These are phyloP conservation scores for Catharus minimus DNA, from an alignment of 2,113 vertebrate species.

Conservation along the genomic window DNA sequence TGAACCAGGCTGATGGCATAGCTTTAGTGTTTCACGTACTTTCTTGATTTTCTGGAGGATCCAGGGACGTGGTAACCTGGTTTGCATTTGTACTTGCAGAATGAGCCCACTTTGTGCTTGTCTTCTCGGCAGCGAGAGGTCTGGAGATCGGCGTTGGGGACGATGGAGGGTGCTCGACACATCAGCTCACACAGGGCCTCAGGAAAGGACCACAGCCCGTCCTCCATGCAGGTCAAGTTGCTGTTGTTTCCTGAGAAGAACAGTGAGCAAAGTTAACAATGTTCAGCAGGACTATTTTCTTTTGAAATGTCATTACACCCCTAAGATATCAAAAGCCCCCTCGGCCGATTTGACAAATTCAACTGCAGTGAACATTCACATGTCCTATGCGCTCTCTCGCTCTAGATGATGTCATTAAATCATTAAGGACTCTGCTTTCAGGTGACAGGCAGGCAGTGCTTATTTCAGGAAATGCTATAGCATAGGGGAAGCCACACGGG, in stretches of 20 bases:
- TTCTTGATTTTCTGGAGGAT: conserved; percentile 83
- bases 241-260: conserved; percentile 87
- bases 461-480: conserved; percentile 43
- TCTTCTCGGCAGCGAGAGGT: conserved; percentile 87
- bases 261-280: neutral
- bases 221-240: conserved; percentile 90
- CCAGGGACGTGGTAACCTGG: conserved; percentile 92
- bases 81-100: conserved; percentile 98
- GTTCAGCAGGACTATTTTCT: neutral
- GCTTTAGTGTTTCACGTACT: conserved; percentile 71
- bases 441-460: conserved; percentile 6
- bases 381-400: neutral
- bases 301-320: neutral
- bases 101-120: conserved; percentile 93
- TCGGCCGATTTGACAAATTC: neutral
- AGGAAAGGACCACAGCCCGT: conserved; percentile 97
- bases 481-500: neutral
- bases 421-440: conserved; percentile 12
- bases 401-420: neutral
- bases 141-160: conserved; percentile 90
- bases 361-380: neutral
- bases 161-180: conserved; percentile 85
- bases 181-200: conserved; percentile 95
- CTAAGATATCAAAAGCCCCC: neutral
- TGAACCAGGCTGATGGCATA: neutral